Percentiles rank a stretch among this genome's conserved stretches.
Conservation (phyloP, 2,113 vertebrate species). For the Cromileptes altivelis region DNA sequence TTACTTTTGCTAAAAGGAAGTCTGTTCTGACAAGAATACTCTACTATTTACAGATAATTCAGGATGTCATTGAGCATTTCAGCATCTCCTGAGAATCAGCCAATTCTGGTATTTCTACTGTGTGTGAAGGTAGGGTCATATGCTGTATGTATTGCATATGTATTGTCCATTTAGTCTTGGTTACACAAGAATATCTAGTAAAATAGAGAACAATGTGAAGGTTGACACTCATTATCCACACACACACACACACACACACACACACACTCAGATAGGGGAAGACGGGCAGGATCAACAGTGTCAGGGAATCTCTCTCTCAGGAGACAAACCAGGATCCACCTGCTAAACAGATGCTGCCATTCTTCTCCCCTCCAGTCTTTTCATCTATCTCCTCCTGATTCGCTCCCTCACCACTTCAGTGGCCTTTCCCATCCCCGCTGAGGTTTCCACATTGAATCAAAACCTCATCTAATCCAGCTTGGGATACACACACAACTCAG, state of each 20-base stretch:
- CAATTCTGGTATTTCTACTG: neutral
- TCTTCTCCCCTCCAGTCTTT: constrained; percentile 10
- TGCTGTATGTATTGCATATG: neutral
- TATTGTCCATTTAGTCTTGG: neutral
- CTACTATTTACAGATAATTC: neutral
- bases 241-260: constrained; percentile 8
- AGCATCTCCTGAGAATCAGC: neutral
- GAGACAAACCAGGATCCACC: constrained; percentile 31
- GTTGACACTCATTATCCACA: constrained; percentile 14
- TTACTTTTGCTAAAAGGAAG: neutral
- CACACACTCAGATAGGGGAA: neutral
- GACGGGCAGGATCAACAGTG: constrained; percentile 12
- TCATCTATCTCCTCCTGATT: constrained; percentile 24
- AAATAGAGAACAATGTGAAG: constrained; percentile 20
- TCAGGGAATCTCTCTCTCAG: constrained; percentile 28
- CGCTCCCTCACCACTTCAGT: constrained; percentile 25
- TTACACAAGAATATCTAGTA: neutral
- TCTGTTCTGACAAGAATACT: no score
- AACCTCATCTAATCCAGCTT: constrained; percentile 23
- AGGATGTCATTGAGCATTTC: neutral
- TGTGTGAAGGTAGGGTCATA: no score
- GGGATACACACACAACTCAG: neutral
- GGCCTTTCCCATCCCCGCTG: constrained; percentile 35
- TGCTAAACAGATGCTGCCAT: constrained; percentile 14
- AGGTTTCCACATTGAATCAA: constrained; percentile 47